These are phyloP conservation scores for Eueides isabella DNA, from an alignment of 1,140 invertebrate species.

Conservation along the genomic window DNA sequence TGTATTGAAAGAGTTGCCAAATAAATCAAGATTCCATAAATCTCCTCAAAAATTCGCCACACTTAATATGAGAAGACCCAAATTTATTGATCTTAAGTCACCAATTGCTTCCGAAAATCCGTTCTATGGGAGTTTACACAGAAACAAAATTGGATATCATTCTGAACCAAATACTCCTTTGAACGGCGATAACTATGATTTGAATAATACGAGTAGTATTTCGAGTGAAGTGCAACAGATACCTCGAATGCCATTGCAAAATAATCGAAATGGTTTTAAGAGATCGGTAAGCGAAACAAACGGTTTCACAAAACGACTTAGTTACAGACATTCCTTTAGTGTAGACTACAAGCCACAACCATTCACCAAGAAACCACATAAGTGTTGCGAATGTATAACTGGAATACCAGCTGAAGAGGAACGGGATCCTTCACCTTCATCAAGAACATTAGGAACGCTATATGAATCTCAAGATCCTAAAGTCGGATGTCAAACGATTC, in stretches of 20 bases:
- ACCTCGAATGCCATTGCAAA: constrained; percentile 72
- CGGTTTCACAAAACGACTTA: constrained; percentile 75
- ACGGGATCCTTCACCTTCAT: constrained; percentile 49
- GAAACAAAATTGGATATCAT: constrained; percentile 76
- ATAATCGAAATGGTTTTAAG: constrained; percentile 72
- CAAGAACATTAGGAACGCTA: constrained; percentile 75
- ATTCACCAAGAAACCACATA: constrained; percentile 68
- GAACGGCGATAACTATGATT: constrained; percentile 53
- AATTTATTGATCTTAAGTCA: constrained; percentile 77
- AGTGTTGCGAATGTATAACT: constrained; percentile 80
- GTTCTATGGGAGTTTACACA: constrained; percentile 74
- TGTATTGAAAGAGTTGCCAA: constrained; percentile 77
- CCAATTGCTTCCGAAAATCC: constrained; percentile 60
- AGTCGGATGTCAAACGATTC: constrained; percentile 84
- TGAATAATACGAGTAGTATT: constrained; percentile 59
- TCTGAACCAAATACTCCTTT: constrained; percentile 80
- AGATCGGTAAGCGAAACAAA: constrained; percentile 78
- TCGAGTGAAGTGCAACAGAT: constrained; percentile 70
- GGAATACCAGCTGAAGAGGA: constrained; percentile 70
- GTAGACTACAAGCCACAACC: constrained; percentile 69
- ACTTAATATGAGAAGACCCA: constrained; percentile 74
- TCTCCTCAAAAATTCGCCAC: constrained; percentile 81
- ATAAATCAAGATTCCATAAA: constrained; percentile 76
- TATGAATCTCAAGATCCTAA: constrained; percentile 83
- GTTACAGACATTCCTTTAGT: constrained; percentile 79